Base-by-base conservation (phyloP, 2,888 invertebrate genomes). In the Meghimatium bilineatum region DNA sequence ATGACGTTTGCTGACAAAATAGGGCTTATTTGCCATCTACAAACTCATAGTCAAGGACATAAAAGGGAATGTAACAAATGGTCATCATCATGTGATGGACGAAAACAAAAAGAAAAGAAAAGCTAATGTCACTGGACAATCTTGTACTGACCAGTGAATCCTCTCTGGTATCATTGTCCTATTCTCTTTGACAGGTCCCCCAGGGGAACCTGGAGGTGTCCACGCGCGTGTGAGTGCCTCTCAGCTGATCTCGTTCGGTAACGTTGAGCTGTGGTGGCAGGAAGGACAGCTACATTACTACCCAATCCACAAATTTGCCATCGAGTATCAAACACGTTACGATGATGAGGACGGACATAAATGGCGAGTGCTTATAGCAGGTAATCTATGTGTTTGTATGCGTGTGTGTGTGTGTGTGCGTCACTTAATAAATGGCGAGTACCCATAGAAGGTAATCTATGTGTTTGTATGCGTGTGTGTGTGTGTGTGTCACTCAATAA, bases 161-260 rank as follows among this genome's bases (percentile, higher is more conserved):
- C 20, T 56, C 10, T 23, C 56, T 23, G 56, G 8, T 12, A 56
- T 56, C 56, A 8, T 56, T 77, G 14, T 80, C 20, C 67, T 26
- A 3, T 69, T 34, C 23, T 26, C 36, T 26, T 72, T 81, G 56
- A 10, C 87, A 93, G 94, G 98, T 23, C 98, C 98, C 0, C 98
- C 98, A 0, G 98, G 97, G 14, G 96, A 97, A 2, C 97, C 98
- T 6, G 95, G 95, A 87, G 98, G 98, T 32, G 95, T 98, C 17
- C 83, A 83, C 60, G 74, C 38, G n/a, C 67, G 71, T 10, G 8
- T 14, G 38, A 66, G 34, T n/a, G 23, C 34, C 52, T 76, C 49
- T 36, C 52, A 66, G 20, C 60, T 69, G 20, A 20, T 66, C 10
- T 67, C 49, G 60, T 36, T 29, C 29, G 36, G 34, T 6, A 32